Conservation (phyloP, 53 echinoderm and acorn worm species). For the Stichopus horrens region DNA sequence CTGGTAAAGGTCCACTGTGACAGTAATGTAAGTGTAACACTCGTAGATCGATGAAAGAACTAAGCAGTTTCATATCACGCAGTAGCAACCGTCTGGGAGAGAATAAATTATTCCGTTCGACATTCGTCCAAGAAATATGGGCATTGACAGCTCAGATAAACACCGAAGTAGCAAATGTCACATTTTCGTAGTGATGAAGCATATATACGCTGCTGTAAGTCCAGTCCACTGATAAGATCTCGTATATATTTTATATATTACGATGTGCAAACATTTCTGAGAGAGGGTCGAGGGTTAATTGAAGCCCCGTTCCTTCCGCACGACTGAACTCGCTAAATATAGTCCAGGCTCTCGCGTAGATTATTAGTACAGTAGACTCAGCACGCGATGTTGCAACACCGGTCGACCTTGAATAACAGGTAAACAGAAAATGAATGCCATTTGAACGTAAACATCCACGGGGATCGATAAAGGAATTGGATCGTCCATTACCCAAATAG, state of each 20-base stretch:
- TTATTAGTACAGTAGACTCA: constrained; percentile 2
- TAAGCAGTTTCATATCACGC: no score
- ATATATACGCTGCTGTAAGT: no score
- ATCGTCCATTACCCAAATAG: not conserved
- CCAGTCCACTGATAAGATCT: not conserved
- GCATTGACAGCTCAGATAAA: no score
- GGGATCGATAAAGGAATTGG: not conserved
- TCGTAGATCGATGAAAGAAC: no score
- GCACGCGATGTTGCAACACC: constrained; percentile 18
- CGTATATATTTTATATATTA: not conserved
- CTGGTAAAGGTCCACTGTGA: no score
- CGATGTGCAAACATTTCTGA: not conserved
- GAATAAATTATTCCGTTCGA: no score
- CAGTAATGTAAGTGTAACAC: no score
- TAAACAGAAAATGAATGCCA: constrained; percentile 22
- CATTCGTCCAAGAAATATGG: no score
- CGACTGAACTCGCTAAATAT: not conserved
- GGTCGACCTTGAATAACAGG: constrained; percentile 26
- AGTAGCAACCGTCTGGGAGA: no score
- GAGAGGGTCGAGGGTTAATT: constrained; percentile 6
- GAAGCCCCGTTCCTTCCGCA: not conserved
- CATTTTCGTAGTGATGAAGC: no score
- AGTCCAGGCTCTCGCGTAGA: not conserved
- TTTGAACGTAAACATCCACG: constrained; percentile 21
- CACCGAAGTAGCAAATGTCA: no score